phyloP scores from a whole-genome alignment of 2,888 invertebrate genomes.

The Agrenia bidenticulata region DNA sequence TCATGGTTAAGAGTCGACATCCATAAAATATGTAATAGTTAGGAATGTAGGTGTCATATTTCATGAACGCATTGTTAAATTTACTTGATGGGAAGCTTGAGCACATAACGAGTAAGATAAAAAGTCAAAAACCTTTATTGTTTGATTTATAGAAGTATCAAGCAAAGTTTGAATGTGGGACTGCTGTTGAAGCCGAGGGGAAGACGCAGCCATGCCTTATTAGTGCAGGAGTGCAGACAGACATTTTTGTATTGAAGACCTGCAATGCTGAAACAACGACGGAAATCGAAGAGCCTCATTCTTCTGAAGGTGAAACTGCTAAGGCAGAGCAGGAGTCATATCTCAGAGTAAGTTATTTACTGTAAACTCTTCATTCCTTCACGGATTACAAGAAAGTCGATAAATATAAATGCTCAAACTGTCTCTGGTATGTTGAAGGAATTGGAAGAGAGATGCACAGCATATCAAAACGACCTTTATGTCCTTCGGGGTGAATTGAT shows the following conservation, averaged over 20 bases:
- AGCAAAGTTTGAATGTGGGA: neutral
- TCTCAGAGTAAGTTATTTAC: slow-evolving; percentile 27
- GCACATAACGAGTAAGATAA: neutral
- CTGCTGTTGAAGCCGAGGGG: neutral
- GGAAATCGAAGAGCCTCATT: slow-evolving; percentile 6
- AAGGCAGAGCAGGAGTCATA: slow-evolving; percentile 39
- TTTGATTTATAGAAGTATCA: slow-evolving; percentile 17
- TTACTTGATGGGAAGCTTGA: neutral
- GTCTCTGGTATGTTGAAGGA: slow-evolving; percentile 31
- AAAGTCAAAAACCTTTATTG: neutral
- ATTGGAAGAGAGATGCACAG: slow-evolving; percentile 49
- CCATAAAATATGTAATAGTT: too few species aligned
- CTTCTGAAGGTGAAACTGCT: slow-evolving; percentile 1
- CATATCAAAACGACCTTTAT: slow-evolving; percentile 51
- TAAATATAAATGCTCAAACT: neutral
- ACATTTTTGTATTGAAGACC: neutral
- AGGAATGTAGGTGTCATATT: too few species aligned
- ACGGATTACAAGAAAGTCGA: neutral
- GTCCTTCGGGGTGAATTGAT: slow-evolving; percentile 49
- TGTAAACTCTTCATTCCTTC: neutral
- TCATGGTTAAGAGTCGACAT: too few species aligned
- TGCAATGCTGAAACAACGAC: slow-evolving; percentile 18
- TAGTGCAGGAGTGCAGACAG: slow-evolving; percentile 3
- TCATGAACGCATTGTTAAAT: neutral
- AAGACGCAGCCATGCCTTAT: neutral